Evolutionary conservation across 2,797 vertebrate species (phyloP), one percentile per base, ranked within the genome.

Genomic region (Pangasius sanitwongsei): DNA sequence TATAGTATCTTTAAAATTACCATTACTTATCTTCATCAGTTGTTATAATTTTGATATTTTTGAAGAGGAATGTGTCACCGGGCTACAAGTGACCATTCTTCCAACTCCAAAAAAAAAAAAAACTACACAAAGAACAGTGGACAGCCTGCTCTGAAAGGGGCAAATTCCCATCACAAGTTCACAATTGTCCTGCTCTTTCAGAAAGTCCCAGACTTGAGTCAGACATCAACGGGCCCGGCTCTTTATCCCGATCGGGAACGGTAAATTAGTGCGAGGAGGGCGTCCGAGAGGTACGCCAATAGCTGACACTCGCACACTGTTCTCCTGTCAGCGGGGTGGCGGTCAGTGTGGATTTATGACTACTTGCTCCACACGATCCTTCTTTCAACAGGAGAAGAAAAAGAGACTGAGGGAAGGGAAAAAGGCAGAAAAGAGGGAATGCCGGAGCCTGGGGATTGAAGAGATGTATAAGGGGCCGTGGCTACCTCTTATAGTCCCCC

Each of bases 301-400:
- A 84, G 86, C 87, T 78, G 80, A 89, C 86, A 88, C 90, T 78
- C 61, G 77, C 92, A 91, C 89, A 93, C 92, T 93, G 93, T 94
- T 94, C 84, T 65, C 85, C 93, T 90, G 90, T 94, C 95, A 94
- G 93, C 67, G 28, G 94, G 94, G 90, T 89, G 90, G 91, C 89
- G 94, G 95, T 94, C 95, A 93, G 94, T 90, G 92, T 92, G 94
- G 95, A 97, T 97, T 97, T 96, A 97, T 96, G 94, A 93, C 91
- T 91, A 78, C 92, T 91, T 80, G 94, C 95, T 91, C 92, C 94
- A 95, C 93, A 92, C 89, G 89, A 92, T 95, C 93, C 94, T 92
- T 92, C 91, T 95, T 94, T 94, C 89, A 91, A 77, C 91, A 86
- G 70, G 57, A 50, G 61, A 86, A 90, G 83, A 91, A 90, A 90